Base-by-base conservation (phyloP, 2,797 vertebrate species). In the Hippoglossus hippoglossus region DNA sequence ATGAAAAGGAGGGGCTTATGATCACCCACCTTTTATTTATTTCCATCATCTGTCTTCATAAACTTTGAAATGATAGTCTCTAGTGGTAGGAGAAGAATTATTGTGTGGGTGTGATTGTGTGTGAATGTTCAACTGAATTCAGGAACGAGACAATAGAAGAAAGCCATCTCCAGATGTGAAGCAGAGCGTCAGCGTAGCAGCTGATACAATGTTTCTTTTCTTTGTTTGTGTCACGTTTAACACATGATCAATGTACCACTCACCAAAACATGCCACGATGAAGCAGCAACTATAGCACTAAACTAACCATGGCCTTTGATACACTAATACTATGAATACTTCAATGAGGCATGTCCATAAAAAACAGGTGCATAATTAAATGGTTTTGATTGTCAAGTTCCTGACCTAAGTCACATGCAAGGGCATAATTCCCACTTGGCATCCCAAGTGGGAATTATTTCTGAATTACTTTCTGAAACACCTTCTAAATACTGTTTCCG, bases 11-110 rank as follows among this genome's bases (percentile, higher is more conserved):
- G 7, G 28, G 28, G 28, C 7, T 31, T 31, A 31, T 31, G 28
- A 31, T 69, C 24, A 24, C 24, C 24, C 24, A 24, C 24, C 24
- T 24, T 24, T 24, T 44, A 53, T 67, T 79, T 65, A 62, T 67
- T 71, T 68, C 57, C 51, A 74, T 74, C 63, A 74, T 79, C 34
- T 31, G 56, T 79, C 70, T 75, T 73, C 9, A 56, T 73, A 25
- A 24, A 51, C 26, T 47, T 68, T 64, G 66, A 80, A 65, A 77
- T 77, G 54, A 67, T 63, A 57, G 22, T 31, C 53, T 66, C 57
- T 34, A 0, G 36, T 67, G 65, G 63, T 36, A 21, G 16, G 41
- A 28, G 51, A 46, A 31, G 5, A 52, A 28, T 21, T 18, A 46
- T 25, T 36, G 50, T 50, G 52, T 28, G 16, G 16, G 34, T 46